Evolutionary conservation across 1,140 invertebrate genomes (phyloP).

Genomic region (Carposina sasakii): DNA sequence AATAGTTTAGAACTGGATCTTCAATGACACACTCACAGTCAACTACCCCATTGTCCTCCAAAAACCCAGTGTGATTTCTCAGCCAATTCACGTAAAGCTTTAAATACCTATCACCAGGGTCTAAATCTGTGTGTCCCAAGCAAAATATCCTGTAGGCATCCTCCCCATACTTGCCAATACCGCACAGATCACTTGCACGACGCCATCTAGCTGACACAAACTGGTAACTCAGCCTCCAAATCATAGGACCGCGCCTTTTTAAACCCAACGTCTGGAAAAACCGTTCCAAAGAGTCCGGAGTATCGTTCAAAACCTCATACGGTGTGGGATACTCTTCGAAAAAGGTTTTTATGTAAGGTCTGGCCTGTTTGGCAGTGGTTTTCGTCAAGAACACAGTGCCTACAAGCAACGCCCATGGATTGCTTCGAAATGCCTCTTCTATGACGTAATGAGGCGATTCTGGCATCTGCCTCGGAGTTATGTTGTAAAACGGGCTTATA

Average conservation of each 20-base stretch:
- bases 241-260: constrained; percentile 63
- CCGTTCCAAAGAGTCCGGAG: constrained; percentile 52
- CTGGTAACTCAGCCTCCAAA: constrained; percentile 73
- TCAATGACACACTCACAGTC: constrained; percentile 60
- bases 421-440: constrained; percentile 69
- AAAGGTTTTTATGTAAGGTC: constrained; percentile 65
- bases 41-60: constrained; percentile 46
- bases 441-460: constrained; percentile 71
- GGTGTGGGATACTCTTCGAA: constrained; percentile 68
- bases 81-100: constrained; percentile 73
- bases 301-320: constrained; percentile 56
- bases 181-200: constrained; percentile 70
- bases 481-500: constrained; percentile 54
- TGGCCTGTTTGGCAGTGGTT: constrained; percentile 66
- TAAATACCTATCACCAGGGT: constrained; percentile 72
- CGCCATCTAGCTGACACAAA: constrained; percentile 72
- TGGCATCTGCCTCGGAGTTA: constrained; percentile 60
- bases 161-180: constrained; percentile 73
- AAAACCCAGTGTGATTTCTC: constrained; percentile 50
- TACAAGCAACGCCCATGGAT: constrained; percentile 73
- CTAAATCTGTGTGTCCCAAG: constrained; percentile 69
- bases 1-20: constrained; percentile 63
- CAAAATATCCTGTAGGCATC: constrained; percentile 74
- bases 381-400: constrained; percentile 74
- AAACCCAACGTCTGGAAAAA: constrained; percentile 71